Evolutionary conservation across 2,797 vertebrate species (phyloP).

Genomic region (Dermochelys coriacea): DNA sequence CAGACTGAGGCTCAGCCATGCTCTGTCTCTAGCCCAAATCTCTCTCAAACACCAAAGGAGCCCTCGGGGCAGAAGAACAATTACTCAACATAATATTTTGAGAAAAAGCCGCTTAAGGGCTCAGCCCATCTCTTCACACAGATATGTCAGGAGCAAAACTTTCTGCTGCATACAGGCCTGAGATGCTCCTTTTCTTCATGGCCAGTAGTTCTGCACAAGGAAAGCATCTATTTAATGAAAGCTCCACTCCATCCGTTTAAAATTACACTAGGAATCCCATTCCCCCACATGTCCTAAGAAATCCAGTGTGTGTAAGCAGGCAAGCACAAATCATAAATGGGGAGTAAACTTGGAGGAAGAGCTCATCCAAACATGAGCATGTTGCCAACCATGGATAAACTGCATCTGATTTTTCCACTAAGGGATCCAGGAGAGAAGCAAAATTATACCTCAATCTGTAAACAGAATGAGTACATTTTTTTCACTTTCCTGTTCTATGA

Average conservation of each 20-base stretch:
- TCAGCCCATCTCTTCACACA: not conserved
- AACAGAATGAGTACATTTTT: conserved; percentile 77
- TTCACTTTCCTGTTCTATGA: conserved; percentile 74
- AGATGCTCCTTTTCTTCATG: not conserved
- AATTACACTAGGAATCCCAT: conserved; percentile 1
- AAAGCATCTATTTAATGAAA: not conserved
- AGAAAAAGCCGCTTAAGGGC: not conserved
- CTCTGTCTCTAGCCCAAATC: not conserved
- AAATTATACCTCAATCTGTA: conserved; percentile 76
- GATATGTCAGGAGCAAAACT: too few relatives aligned
- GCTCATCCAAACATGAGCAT: conserved; percentile 50
- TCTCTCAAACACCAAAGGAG: not conserved
- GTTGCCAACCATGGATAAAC: conserved; percentile 72
- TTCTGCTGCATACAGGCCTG: not conserved
- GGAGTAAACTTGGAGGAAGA: conserved; percentile 61
- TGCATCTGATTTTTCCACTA: conserved; percentile 63
- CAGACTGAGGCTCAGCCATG: not conserved
- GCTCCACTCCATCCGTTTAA: not conserved
- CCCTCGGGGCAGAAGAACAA: not conserved
- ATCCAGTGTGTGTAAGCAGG: not conserved
- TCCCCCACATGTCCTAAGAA: not conserved
- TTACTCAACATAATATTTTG: not conserved
- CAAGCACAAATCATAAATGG: conserved; percentile 22
- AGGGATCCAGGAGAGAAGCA: conserved; percentile 72
- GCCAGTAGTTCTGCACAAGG: not conserved